Evolutionary conservation across 64 coral and sea anemone genomes (phyloP), one percentile per base, ranked within the genome.

Genomic region (Montipora efflorescens): DNA sequence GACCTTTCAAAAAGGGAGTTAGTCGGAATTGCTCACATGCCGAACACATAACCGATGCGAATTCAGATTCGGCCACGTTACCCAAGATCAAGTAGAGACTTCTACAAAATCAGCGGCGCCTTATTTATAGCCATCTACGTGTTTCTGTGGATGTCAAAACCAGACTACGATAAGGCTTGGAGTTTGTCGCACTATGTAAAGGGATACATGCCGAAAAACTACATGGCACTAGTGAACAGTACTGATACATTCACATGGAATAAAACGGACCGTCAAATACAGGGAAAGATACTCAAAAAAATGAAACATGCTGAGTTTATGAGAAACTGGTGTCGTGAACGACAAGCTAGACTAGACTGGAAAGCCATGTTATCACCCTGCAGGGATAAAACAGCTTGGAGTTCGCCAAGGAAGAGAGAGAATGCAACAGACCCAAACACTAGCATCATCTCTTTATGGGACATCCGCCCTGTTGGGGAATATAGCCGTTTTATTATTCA

Each of bases 401-500:
- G 69, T 53, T 23, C 18, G 3, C 61, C 80, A 87, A 75, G 16
- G 19, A 71, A 79, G 4, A 58, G 36, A 59, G 36, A 81, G 13
- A 55, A 73, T 55, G 12, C 75, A 12, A 93, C 92, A 55, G 85
- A 88, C n/a, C 46, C 92, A 2, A 16, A 74, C 20, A 72, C 64
- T 0, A 93, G 92, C 52, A 80, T 72, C 53, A 78, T 93, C 6
- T 89, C 87, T 43, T 59, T 77, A 7, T 93, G 92, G 92, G 84
- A 93, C 66, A 80, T 93, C 3, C 78, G 51, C 4, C 83, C 92
- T 14, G 92, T 78, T 3, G 76, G 92, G 6, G 74, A 88, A 76
- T 93, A 88, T 18, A 88, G 84, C 58, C 92, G 84, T 11, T 93
- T 93, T 74, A 88, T 76, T n/a, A 93, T 93, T 52, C 92, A 88